phyloP scores from a whole-genome alignment of 2,113 vertebrate species.

The Boulengeromyrus knoepffleri region DNA sequence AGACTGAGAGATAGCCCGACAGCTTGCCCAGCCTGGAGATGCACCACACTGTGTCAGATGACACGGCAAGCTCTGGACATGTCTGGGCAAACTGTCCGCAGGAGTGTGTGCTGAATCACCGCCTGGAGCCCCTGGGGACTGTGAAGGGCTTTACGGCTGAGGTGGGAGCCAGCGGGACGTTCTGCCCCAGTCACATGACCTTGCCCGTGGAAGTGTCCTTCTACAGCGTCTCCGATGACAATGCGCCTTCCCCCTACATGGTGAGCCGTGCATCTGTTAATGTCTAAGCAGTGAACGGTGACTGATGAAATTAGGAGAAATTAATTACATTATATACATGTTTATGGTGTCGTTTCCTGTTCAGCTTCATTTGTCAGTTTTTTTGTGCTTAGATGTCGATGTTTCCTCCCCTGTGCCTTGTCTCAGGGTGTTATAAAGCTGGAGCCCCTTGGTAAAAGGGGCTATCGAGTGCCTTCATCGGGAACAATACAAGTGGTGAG shows the following conservation, averaged over 20 bases:
- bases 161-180: constrained; percentile 93
- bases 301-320: background rate
- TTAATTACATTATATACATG: background rate
- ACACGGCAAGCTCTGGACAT: background rate
- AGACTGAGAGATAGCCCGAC: background rate
- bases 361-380: background rate
- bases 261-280: constrained; percentile 46
- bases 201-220: constrained; percentile 94
- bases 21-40: background rate
- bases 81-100: constrained; percentile 34
- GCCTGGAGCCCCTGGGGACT: constrained; percentile 79
- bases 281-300: background rate
- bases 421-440: constrained; percentile 91
- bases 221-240: constrained; percentile 97
- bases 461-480: constrained; percentile 98
- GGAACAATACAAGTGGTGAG: constrained; percentile 99
- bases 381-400: background rate
- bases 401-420: constrained; percentile 28
- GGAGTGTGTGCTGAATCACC: constrained; percentile 96
- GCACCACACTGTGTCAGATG: background rate
- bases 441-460: constrained; percentile 95
- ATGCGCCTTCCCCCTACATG: constrained; percentile 97
- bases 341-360: background rate
- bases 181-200: constrained; percentile 94
- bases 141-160: constrained; percentile 92